Conservation (phyloP, 2,888 invertebrate genomes). For the Tubiluchus corallicola region DNA sequence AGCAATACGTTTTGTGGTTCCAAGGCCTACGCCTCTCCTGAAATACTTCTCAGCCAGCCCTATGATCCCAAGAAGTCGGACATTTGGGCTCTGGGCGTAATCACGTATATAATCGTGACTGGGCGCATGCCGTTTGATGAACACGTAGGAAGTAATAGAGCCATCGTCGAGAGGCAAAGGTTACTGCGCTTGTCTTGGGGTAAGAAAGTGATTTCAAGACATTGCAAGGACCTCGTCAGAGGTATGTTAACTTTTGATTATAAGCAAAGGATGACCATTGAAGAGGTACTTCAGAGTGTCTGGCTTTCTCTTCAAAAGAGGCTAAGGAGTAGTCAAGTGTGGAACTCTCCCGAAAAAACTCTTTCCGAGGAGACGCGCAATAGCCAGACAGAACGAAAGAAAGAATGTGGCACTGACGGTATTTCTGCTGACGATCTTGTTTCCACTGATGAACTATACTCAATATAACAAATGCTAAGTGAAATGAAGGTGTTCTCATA, state of each 20-base stretch:
- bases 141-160: conserved; percentile 23
- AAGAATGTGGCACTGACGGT: too few species aligned
- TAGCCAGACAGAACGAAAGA: too few species aligned
- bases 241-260: neutral
- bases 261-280: too few species aligned
- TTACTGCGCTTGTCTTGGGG: neutral
- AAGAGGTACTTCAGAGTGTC: too few species aligned
- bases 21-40: conserved; percentile 32
- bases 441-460: too few species aligned
- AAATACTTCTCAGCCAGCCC: conserved; percentile 33
- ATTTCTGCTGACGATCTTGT: too few species aligned
- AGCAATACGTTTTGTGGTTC: conserved; percentile 34
- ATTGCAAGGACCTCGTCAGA: neutral
- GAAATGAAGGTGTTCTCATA: too few species aligned
- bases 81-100: conserved; percentile 33
- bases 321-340: too few species aligned
- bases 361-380: too few species aligned
- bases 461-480: too few species aligned
- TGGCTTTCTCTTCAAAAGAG: too few species aligned
- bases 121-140: conserved; percentile 34
- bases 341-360: too few species aligned
- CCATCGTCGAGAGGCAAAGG: conserved; percentile 8
- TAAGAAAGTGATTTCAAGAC: neutral
- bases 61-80: conserved; percentile 33
- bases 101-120: conserved; percentile 31